Evolutionary conservation across 2,113 vertebrate genomes (phyloP).

Genomic region (Pelmatolapia mariae): DNA sequence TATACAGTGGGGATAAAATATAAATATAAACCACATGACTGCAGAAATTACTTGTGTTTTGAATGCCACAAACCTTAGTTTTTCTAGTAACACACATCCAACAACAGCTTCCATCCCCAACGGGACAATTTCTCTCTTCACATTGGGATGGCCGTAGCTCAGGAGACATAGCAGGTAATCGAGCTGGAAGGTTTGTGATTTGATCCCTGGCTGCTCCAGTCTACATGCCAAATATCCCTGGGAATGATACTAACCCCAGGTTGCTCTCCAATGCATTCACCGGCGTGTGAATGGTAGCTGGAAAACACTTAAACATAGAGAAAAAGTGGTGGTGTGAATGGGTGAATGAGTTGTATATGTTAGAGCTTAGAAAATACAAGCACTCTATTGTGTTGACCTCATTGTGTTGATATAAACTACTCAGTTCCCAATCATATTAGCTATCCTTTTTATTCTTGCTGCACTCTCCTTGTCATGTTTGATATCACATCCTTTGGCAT

Average conservation of each 20-base stretch:
- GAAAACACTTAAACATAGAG: neutral
- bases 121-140: neutral
- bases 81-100: neutral
- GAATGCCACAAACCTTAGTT: neutral
- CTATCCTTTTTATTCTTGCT: neutral
- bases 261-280: neutral
- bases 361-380: neutral
- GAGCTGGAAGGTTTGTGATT: neutral
- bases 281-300: neutral
- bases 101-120: neutral
- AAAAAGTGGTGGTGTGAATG: neutral
- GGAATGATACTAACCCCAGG: neutral
- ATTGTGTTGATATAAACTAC: neutral
- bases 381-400: neutral
- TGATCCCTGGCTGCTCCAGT: neutral
- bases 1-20: neutral
- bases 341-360: neutral
- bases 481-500: neutral
- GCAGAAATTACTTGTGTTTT: neutral
- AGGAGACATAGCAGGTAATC: neutral
- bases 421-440: neutral
- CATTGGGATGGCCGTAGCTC: neutral
- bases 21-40: neutral
- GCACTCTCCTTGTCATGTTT: neutral
- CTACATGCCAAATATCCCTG: neutral